Conservation (phyloP, 2,797 vertebrate species). For the Varecia variegata region DNA sequence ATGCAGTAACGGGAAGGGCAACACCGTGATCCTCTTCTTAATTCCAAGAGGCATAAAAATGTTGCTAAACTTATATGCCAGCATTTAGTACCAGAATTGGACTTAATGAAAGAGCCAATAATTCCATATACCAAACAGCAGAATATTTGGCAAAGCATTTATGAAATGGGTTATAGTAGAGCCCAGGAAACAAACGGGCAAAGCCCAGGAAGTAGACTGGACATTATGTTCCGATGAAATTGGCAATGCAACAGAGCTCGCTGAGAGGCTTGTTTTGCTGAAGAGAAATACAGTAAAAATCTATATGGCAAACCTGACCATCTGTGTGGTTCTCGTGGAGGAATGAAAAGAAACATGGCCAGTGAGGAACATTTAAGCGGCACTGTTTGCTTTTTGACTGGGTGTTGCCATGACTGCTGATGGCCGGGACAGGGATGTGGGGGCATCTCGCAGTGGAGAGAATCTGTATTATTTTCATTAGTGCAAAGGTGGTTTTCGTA, state of each 20-base stretch:
- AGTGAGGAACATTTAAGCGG: neutral
- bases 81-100: neutral
- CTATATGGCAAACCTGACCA: neutral
- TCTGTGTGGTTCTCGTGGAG: neutral
- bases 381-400: too few relatives aligned
- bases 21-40: neutral
- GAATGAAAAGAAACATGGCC: neutral
- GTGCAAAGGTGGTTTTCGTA: neutral
- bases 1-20: neutral
- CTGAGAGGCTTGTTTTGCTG: neutral
- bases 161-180: neutral
- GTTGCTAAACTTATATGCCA: neutral
- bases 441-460: neutral
- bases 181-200: neutral
- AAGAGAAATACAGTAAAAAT: neutral
- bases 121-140: neutral
- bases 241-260: neutral
- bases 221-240: neutral
- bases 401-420: too few relatives aligned
- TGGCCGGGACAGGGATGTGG: too few relatives aligned
- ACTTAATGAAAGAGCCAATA: neutral
- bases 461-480: neutral
- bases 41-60: slow-evolving; percentile 18
- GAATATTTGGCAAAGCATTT: neutral
- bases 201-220: neutral